These are phyloP conservation scores for Epirrhoe tristata DNA, from an alignment of 2,888 invertebrate genomes.

Conservation along the genomic window DNA sequence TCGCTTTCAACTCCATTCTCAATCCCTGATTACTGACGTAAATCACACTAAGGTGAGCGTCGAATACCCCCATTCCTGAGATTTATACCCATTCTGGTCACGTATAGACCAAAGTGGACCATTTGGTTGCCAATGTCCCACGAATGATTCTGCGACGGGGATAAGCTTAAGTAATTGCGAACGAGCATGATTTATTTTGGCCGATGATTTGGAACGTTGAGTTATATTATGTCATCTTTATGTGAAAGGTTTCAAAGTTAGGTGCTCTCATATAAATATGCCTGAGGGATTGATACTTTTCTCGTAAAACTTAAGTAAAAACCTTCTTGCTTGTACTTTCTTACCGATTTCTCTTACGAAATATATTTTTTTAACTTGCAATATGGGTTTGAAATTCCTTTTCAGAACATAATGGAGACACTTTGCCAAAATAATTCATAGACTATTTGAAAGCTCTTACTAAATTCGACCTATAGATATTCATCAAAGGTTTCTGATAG, in stretches of 20 bases:
- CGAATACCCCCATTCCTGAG: conserved; percentile 59
- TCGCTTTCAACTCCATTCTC: conserved; percentile 31
- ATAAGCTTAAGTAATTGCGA: conserved; percentile 73
- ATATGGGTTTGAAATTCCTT: too few species aligned
- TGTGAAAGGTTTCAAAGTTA: neutral
- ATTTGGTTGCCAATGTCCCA: conserved; percentile 61
- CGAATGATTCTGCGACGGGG: conserved; percentile 70
- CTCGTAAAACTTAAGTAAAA: too few species aligned
- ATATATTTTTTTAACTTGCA: too few species aligned
- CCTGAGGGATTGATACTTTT: too few species aligned
- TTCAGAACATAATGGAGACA: too few species aligned
- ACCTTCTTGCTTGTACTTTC: too few species aligned
- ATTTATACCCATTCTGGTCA: conserved; percentile 79
- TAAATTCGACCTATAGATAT: too few species aligned
- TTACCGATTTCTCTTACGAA: too few species aligned
- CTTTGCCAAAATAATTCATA: too few species aligned
- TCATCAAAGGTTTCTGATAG: too few species aligned
- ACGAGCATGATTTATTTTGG: conserved; percentile 61
- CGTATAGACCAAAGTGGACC: conserved; percentile 73
- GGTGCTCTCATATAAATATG: neutral
- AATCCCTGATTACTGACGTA: conserved; percentile 61
- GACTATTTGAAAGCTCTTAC: too few species aligned
- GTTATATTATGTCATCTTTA: neutral
- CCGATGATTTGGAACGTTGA: conserved; percentile 49
- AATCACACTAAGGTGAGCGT: conserved; percentile 64